phyloP scores from a whole-genome alignment of 2,888 invertebrate genomes.

The Rutpela maculata region DNA sequence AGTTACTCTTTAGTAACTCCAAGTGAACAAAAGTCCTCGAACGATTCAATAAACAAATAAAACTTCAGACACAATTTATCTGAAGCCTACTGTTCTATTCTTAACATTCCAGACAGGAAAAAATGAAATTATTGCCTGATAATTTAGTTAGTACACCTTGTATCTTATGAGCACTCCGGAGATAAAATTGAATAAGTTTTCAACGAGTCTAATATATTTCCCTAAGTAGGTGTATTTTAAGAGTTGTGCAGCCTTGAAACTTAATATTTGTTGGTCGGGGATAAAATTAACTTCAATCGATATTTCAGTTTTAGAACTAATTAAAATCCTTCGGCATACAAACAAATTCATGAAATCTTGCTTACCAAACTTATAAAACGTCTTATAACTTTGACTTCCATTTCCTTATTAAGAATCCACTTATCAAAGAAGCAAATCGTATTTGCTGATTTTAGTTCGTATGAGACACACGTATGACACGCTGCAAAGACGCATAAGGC shows the following conservation, averaged over 20 bases:
- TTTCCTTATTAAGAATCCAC: neutral
- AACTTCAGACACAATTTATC: no score
- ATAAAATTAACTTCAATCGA: neutral
- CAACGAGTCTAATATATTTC: neutral
- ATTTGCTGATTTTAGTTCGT: neutral
- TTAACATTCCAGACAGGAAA: no score
- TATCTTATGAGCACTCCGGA: neutral
- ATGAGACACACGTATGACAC: neutral
- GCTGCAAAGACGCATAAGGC: neutral
- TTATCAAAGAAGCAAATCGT: neutral
- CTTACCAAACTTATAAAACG: neutral
- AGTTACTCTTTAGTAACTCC: no score
- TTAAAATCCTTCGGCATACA: neutral
- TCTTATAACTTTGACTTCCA: neutral
- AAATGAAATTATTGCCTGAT: no score
- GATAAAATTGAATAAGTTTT: neutral
- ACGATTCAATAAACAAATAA: no score
- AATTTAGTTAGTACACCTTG: no score
- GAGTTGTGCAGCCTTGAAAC: neutral
- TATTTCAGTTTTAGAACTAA: neutral
- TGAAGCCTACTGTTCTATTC: no score
- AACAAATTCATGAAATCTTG: neutral
- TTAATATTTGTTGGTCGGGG: neutral
- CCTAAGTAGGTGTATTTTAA: neutral
- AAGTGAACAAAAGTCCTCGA: no score